phyloP scores from a whole-genome alignment of 2,888 invertebrate species.

The Bellardia pandia region DNA sequence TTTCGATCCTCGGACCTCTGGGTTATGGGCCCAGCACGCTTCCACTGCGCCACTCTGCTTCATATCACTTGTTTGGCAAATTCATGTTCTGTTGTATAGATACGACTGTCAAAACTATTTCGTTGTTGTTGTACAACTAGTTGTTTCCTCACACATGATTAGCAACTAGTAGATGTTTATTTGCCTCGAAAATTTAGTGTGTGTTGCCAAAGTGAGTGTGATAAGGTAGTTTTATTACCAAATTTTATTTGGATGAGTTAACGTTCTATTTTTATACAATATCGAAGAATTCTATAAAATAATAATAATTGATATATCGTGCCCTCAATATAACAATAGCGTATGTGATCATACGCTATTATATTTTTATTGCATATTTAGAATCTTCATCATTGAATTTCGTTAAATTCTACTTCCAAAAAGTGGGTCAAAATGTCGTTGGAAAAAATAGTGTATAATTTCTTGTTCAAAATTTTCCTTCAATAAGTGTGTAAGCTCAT shows the following conservation, averaged over 20 bases:
- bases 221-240: not conserved
- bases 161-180: not conserved
- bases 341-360: no score
- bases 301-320: no score
- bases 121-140: conserved; percentile 3
- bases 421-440: no score
- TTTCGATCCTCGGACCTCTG: conserved; percentile 85
- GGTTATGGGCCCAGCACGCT: conserved; percentile 92
- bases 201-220: not conserved
- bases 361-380: no score
- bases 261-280: no score
- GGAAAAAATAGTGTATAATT: no score
- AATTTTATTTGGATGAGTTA: not conserved
- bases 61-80: not conserved
- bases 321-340: no score
- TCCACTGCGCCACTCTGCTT: conserved; percentile 92
- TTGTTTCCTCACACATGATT: not conserved
- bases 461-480: no score
- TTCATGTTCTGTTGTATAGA: not conserved
- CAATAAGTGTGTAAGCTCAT: no score
- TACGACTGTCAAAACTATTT: not conserved
- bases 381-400: no score
- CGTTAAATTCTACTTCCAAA: no score
- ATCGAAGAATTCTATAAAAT: no score
- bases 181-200: not conserved